Percentiles rank a stretch among this genome's conserved stretches.
Evolutionary conservation across 2,888 invertebrate genomes (phyloP).

Genomic region (Matsumyia berberina): DNA sequence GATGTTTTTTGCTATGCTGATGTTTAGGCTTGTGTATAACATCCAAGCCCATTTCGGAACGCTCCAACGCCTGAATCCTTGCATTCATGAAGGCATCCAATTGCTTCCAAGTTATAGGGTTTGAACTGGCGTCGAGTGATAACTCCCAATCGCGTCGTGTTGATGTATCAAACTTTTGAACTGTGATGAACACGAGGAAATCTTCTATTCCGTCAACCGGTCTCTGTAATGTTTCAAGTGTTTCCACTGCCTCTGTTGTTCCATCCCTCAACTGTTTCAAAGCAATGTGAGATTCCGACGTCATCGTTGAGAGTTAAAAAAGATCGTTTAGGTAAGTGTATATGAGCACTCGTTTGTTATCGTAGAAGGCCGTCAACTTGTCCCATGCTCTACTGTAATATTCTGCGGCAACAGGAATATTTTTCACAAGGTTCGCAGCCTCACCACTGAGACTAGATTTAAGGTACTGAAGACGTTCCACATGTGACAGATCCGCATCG

Average conservation of each 20-base stretch:
- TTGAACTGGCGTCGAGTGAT: not conserved
- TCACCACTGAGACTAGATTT: too few species aligned
- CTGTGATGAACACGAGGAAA: not conserved
- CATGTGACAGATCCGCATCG: too few species aligned
- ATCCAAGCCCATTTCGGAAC: not conserved
- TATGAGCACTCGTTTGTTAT: not conserved
- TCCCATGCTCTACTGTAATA: too few species aligned
- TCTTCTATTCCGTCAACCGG: not conserved
- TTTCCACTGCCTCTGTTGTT: not conserved
- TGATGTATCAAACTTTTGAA: not conserved
- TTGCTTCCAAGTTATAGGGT: not conserved
- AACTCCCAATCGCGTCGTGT: conserved; percentile 4
- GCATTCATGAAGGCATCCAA: not conserved
- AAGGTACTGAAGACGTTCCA: too few species aligned
- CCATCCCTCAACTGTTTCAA: not conserved
- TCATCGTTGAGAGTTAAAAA: too few species aligned
- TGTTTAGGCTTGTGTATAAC: too few species aligned
- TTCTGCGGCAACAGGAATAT: too few species aligned
- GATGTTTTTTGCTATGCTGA: too few species aligned
- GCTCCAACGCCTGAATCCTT: not conserved
- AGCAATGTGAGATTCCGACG: too few species aligned
- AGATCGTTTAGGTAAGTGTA: not conserved
- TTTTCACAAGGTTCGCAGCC: too few species aligned
- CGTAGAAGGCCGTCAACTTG: not conserved
- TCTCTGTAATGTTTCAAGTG: not conserved